Base-by-base conservation (phyloP, 2,888 invertebrate species). In the Thymelicus lineola region DNA sequence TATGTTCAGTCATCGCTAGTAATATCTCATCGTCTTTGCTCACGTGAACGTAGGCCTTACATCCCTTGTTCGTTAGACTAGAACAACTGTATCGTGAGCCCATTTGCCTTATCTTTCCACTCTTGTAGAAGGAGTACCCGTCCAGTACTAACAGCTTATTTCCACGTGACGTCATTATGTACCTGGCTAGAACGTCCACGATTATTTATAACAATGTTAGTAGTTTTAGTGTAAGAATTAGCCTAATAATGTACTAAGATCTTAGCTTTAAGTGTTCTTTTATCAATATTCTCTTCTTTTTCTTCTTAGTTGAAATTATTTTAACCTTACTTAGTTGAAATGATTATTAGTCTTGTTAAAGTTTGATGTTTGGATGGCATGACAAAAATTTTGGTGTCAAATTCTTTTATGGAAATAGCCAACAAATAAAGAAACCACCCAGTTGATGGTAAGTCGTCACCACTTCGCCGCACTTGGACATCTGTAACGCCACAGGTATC, bases 21-120 rank as follows among this genome's bases (percentile, higher is more conserved):
- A 82, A n/a, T 2, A 77, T 74, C 4, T 72, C 50, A 57, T 82
- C 72, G 20, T 82, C 71, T 2, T 70, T 72, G 55, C 71, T 76
- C 9, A 86, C 75, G 55, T 86, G 82, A 5, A 78, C 73, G 60
- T 78, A 78, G 0, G 86, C 84, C 57, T 79, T 81, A 66, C 87
- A 87, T 0, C 48, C 59, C n/a, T 74, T 82, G 28, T 75, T 79
- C 6, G 38, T 15, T 35, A 15, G 67, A 72, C 58, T 38, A 0
- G 63, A 69, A 62, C 71, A 66, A 45, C 63, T 60, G 61, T 55
- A 60, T 9, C 67, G 55, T 36, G 50, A 45, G 38, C 59, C 67
- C 36, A 15, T 53, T 35, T 55, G 64, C 6, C 74, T 67, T 12
- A 77, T 74, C 0, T 6, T 50, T 7, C 75, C 76, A n/a, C 77